These are phyloP conservation scores for Galleria mellonella DNA, from an alignment of 1,140 invertebrate genomes.

Conservation along the genomic window DNA sequence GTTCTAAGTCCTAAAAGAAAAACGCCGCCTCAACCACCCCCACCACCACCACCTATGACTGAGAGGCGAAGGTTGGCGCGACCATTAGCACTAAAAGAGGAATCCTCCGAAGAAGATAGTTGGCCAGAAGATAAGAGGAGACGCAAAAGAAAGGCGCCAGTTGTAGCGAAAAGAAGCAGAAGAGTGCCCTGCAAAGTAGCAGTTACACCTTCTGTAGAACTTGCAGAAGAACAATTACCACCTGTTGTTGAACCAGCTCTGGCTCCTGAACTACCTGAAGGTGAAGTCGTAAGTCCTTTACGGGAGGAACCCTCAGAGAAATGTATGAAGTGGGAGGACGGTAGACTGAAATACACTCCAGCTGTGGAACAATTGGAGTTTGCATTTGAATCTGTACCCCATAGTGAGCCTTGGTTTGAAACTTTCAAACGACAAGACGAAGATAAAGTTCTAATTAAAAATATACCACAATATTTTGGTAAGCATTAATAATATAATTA, in stretches of 20 bases:
- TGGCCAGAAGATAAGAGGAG: constrained; percentile 51
- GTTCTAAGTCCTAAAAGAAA: constrained; percentile 54
- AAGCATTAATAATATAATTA: constrained; percentile 16
- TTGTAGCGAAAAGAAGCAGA: constrained; percentile 24
- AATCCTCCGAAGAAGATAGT: constrained; percentile 61
- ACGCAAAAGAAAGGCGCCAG: constrained; percentile 33
- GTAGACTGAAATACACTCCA: constrained; percentile 71
- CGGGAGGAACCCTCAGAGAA: constrained; percentile 43
- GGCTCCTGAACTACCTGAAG: constrained; percentile 16
- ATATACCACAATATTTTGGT: constrained; percentile 68
- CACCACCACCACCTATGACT: constrained; percentile 11
- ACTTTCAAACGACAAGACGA: constrained; percentile 85
- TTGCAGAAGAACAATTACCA: constrained; percentile 9
- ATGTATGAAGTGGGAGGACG: constrained; percentile 63
- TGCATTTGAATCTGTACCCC: constrained; percentile 84
- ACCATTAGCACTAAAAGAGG: constrained; percentile 53
- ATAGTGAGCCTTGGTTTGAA: constrained; percentile 84
- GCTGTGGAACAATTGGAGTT: constrained; percentile 81
- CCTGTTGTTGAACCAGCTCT: constrained; percentile 10
- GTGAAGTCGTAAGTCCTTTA: constrained; percentile 34
- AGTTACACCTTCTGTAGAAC: background rate
- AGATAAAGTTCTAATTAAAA: constrained; percentile 75
- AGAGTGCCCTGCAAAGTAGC: constrained; percentile 16
- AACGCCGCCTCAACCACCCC: constrained; percentile 25
- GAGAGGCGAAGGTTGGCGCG: constrained; percentile 51